Percentiles rank a stretch among this genome's conserved stretches.
Evolutionary conservation across 2,888 invertebrate species (phyloP).

Genomic region (Cosmorhoe ocellata): DNA sequence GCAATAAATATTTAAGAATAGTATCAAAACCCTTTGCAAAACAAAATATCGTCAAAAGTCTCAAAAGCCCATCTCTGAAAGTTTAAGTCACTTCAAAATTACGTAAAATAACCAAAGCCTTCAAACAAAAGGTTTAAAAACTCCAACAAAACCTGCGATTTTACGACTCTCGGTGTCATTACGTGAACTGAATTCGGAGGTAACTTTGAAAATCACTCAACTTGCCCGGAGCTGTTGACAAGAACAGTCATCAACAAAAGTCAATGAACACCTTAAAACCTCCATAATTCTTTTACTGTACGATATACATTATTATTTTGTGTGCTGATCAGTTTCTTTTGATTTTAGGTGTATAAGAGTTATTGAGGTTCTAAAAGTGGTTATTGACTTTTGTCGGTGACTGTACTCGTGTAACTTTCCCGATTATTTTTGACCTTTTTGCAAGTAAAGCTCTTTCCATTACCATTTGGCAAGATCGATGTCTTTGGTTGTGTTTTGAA

Average conservation of each 20-base stretch:
- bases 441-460: constrained; percentile 3
- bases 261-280: too few relatives aligned
- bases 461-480: constrained; percentile 10
- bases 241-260: too few relatives aligned
- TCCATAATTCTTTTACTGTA: too few relatives aligned
- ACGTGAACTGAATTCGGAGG: constrained; percentile 35
- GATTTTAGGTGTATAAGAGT: too few relatives aligned
- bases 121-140: constrained; percentile 29
- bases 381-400: too few relatives aligned
- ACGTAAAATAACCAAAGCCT: constrained; percentile 17
- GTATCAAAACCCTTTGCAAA: too few relatives aligned
- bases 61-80: constrained; percentile 6
- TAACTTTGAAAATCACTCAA: constrained; percentile 54
- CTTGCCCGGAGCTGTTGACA: constrained; percentile 55
- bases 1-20: too few relatives aligned
- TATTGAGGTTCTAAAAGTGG: too few relatives aligned
- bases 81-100: constrained; percentile 14
- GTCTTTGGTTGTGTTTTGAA: background rate
- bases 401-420: constrained; percentile 60
- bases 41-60: constrained; percentile 1
- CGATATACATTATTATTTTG: too few relatives aligned
- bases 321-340: too few relatives aligned
- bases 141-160: constrained; percentile 29
- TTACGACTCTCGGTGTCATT: constrained; percentile 40
- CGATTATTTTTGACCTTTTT: constrained; percentile 45